Evolutionary conservation across 1,140 invertebrate species (phyloP).

Genomic region (Micrasema minimum): DNA sequence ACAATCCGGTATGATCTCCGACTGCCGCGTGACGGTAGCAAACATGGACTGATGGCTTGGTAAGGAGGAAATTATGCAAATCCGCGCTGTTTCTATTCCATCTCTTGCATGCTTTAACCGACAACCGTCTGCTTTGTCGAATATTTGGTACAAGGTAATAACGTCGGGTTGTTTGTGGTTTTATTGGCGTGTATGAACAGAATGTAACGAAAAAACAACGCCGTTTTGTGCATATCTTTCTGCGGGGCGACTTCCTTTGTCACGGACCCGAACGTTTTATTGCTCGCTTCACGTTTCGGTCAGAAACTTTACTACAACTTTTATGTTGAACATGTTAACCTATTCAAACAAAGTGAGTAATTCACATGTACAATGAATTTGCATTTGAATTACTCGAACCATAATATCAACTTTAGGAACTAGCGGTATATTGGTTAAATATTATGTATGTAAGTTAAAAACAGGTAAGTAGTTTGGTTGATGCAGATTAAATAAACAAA

Average conservation of each 20-base stretch:
- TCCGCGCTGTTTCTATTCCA: background rate
- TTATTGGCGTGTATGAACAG: conserved; percentile 13
- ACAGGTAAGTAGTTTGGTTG: no score
- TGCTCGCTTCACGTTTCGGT: conserved; percentile 20
- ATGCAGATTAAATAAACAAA: no score
- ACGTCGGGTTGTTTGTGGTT: conserved; percentile 12
- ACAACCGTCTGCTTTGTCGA: conserved; percentile 29
- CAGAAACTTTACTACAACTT: conserved; percentile 28
- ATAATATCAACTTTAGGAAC: background rate
- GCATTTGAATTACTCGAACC: conserved; percentile 14
- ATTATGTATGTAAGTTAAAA: no score
- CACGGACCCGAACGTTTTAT: conserved; percentile 22
- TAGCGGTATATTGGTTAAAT: no score
- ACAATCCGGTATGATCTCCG: conserved; percentile 18
- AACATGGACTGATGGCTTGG: conserved; percentile 28
- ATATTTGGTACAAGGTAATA: conserved; percentile 35
- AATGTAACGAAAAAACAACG: conserved; percentile 7
- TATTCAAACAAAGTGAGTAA: conserved; percentile 11
- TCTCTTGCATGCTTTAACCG: conserved; percentile 12
- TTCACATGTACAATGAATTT: conserved; percentile 16
- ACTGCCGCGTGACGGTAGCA: conserved; percentile 9
- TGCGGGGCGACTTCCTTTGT: conserved; percentile 12
- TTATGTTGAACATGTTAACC: conserved; percentile 26
- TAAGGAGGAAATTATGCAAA: conserved; percentile 29
- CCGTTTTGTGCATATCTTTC: conserved; percentile 20